Base-by-base conservation (phyloP, 1,140 invertebrate genomes). In the Aporrectodea caliginosa region DNA sequence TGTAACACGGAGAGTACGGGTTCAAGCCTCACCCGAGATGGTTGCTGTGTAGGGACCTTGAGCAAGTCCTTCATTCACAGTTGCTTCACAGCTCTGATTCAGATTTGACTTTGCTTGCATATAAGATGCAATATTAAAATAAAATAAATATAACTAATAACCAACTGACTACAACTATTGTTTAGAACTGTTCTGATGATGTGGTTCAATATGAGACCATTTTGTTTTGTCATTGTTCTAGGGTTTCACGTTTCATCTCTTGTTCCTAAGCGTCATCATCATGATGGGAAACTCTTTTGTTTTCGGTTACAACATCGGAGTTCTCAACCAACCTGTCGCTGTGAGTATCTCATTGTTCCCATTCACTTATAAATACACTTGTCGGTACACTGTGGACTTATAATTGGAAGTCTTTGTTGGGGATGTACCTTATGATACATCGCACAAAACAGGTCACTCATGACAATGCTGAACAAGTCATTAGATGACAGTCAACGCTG, bases 291-390 rank as follows among this genome's bases (percentile, higher is more conserved):
- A 93, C 16, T 99, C 99, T 93, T 97, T 97, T 85, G 95, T 97
- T 86, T 95, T 97, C 90, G 95, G 95, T 30, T 97, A 96, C 89
- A 96, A 97, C 85, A 95, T 93, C 1, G 95, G 95, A 2, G 95
- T 98, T 79, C 97, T 97, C 33, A 96, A 97, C 85, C 92, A 94
- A 43, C 93, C 95, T 69, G 93, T 96, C 90, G 90, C 90, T 84
- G 94, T 95, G 81, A 35, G 75, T 43, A 14, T 72, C n/a, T 29
- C 70, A 58, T 58, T 58, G 22, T 58, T 12, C n/a, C n/a, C n/a
- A n/a, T n/a, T n/a, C n/a, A 58, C 6, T 58, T 6, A 22, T 22
- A 12, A 6, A 58, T 58, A 58, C 22, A 12, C 43, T 58, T 6
- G 22, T 12, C 6, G 6, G 6, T 58, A 12, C 43, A 58, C 43